phyloP scores from a whole-genome alignment of 2,888 invertebrate genomes.

The Melinaea marsaeus region DNA sequence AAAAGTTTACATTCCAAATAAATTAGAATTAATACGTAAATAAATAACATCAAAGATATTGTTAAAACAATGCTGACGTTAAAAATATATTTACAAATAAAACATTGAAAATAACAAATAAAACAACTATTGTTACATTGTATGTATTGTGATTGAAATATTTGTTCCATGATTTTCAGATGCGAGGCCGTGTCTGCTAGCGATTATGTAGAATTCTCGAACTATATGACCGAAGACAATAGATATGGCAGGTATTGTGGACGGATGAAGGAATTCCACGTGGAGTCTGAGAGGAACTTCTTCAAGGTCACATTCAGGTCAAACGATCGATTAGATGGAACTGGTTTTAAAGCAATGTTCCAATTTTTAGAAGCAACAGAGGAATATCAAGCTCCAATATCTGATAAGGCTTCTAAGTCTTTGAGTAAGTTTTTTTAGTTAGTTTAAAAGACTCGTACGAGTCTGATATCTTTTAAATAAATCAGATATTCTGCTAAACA shows the following conservation, averaged over 20 bases:
- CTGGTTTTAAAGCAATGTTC: constrained; percentile 95
- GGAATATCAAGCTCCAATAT: constrained; percentile 65
- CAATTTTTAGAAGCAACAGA: constrained; percentile 88
- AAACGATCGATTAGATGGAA: constrained; percentile 94
- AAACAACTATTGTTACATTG: background rate
- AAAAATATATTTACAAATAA: background rate
- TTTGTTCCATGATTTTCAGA: constrained; percentile 72
- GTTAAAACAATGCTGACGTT: background rate
- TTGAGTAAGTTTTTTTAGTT: constrained; percentile 48
- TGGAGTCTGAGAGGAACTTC: constrained; percentile 93
- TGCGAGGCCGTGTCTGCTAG: constrained; percentile 94
- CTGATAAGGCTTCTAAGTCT: constrained; percentile 58
- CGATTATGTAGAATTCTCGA: constrained; percentile 97
- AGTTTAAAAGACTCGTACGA: background rate
- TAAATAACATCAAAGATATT: no score
- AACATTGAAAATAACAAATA: background rate
- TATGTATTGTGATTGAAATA: background rate
- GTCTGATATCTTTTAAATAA: background rate
- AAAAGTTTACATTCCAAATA: no score
- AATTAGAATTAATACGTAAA: no score
- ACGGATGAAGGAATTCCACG: constrained; percentile 86
- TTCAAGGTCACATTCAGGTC: constrained; percentile 97
- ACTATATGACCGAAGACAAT: constrained; percentile 92
- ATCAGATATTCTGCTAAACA: background rate
- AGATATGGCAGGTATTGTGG: constrained; percentile 95